phyloP scores from a whole-genome alignment of 2,888 invertebrate genomes.

The Glaucopsyche alexis region DNA sequence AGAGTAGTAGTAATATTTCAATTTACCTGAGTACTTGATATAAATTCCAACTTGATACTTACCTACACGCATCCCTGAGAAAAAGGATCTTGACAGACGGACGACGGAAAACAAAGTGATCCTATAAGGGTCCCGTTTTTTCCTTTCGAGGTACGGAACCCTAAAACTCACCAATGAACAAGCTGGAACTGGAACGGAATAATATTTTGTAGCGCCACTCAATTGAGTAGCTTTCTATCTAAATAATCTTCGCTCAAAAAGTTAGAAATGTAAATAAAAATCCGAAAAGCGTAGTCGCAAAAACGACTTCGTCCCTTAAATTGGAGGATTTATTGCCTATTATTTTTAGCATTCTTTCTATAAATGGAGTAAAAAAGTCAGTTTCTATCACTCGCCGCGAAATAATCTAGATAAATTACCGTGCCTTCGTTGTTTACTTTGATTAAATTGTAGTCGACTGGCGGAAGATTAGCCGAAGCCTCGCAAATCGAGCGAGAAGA shows the following conservation, averaged over 20 bases:
- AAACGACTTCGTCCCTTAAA: conserved; percentile 12
- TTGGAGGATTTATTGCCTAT: conserved; percentile 10
- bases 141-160: no score
- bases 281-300: conserved; percentile 4
- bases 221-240: neutral
- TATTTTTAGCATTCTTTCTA: conserved; percentile 42
- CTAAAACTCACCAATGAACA: neutral
- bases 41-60: no score
- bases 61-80: no score
- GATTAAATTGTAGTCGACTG: conserved; percentile 80
- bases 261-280: neutral
- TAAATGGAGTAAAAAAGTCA: conserved; percentile 70
- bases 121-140: no score
- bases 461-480: conserved; percentile 76
- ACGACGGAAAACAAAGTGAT: no score
- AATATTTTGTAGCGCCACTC: neutral
- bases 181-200: neutral
- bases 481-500: conserved; percentile 75
- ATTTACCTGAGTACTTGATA: no score
- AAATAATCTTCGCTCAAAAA: neutral
- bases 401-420: conserved; percentile 79
- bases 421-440: conserved; percentile 75
- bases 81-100: no score
- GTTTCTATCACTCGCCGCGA: conserved; percentile 74
- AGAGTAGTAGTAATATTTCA: no score